Conservation (phyloP, 2,797 vertebrate genomes). For the Eutrigla gurnardus region DNA sequence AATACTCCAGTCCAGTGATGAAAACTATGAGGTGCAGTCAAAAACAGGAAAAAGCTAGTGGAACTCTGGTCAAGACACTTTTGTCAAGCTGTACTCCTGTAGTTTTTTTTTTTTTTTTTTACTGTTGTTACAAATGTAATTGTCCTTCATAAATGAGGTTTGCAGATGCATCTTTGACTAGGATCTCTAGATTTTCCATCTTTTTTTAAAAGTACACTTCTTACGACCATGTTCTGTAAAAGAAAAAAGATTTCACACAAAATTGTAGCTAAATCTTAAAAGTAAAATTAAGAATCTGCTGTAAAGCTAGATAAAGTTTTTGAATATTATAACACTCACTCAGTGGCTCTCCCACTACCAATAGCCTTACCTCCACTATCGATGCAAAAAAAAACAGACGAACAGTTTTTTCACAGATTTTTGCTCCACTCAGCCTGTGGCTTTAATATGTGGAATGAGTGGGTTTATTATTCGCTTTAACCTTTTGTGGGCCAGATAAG, state of each 20-base stretch:
- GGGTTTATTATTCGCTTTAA: not conserved
- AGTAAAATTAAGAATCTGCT: not conserved
- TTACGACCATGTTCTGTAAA: no score
- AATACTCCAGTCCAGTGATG: not conserved
- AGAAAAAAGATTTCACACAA: no score
- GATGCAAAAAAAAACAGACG: not conserved
- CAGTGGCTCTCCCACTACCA: not conserved
- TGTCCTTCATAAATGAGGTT: not conserved
- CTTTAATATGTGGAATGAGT: not conserved
- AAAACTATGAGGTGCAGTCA: not conserved
- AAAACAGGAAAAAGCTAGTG: not conserved
- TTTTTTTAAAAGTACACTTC: not conserved
- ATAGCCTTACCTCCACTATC: not conserved
- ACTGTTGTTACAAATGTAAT: constrained; percentile 9
- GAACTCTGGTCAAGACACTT: not conserved
- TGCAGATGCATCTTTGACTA: not conserved
- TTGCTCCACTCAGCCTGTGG: not conserved
- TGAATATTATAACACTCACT: not conserved
- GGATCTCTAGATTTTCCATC: not conserved
- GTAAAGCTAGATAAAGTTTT: not conserved
- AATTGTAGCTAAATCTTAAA: no score
- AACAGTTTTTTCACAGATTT: not conserved
- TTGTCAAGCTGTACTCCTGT: not conserved
- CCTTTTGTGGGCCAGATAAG: not conserved
- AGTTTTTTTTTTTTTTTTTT: not conserved